A percentile compares a stretch with the other conserved stretches of the same genome.
phyloP scores from a whole-genome alignment of 2,888 invertebrate species.

The Gisinianus flammeolus region DNA sequence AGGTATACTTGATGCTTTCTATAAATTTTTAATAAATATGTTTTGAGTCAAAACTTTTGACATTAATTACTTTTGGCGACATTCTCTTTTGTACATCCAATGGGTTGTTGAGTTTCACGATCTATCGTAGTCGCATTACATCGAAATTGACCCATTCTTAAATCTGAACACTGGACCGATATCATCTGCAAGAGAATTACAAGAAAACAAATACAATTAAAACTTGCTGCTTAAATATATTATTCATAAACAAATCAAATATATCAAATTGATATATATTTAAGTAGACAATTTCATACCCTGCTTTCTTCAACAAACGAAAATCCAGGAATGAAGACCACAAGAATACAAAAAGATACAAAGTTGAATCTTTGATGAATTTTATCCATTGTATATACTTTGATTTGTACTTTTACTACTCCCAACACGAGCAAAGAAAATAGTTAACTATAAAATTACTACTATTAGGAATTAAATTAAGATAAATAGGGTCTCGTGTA shows the following conservation, averaged over 20 bases:
- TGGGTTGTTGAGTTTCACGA: constrained; percentile 84
- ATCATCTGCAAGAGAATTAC: not conserved
- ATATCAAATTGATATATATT: too few relatives aligned
- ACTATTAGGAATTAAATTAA: too few relatives aligned
- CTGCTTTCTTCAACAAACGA: not conserved
- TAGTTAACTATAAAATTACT: too few relatives aligned
- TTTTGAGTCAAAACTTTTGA: not conserved
- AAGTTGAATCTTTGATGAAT: too few relatives aligned
- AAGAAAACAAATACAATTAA: not conserved
- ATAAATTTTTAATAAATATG: too few relatives aligned
- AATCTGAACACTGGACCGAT: constrained; percentile 78
- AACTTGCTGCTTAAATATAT: not conserved
- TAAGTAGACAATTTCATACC: too few relatives aligned
- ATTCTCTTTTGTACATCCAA: constrained; percentile 78
- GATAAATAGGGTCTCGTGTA: too few relatives aligned
- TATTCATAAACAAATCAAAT: not conserved
- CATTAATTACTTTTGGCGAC: constrained; percentile 70
- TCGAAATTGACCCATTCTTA: constrained; percentile 60
- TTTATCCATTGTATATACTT: too few relatives aligned
- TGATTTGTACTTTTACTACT: too few relatives aligned
- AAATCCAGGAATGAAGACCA: not conserved
- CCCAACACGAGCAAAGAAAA: too few relatives aligned
- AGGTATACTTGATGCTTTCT: too few relatives aligned
- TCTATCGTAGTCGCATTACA: constrained; percentile 68
- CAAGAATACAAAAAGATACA: not conserved